These are phyloP conservation scores for Baccha elongata DNA, from an alignment of 2,888 invertebrate species.

Conservation along the genomic window DNA sequence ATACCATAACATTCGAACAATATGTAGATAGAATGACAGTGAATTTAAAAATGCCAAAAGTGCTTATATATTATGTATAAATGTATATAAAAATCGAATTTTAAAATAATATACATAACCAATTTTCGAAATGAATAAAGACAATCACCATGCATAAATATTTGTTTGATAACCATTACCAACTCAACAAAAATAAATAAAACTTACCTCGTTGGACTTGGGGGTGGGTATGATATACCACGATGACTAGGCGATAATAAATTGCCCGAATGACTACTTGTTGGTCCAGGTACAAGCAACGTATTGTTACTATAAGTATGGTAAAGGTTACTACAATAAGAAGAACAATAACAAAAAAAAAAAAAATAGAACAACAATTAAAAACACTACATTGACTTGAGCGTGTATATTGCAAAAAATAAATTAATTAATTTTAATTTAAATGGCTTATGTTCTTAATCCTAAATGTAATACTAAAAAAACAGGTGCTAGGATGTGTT, in stretches of 20 bases:
- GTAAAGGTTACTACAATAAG: slow-evolving; percentile 80
- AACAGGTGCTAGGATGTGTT: not conserved
- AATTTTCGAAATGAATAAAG: slow-evolving; percentile 64
- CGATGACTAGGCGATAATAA: slow-evolving; percentile 85
- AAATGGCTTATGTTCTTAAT: slow-evolving; percentile 14
- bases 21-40: slow-evolving; percentile 29
- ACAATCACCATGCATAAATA: slow-evolving; percentile 56
- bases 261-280: slow-evolving; percentile 81
- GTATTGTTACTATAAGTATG: slow-evolving; percentile 84
- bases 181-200: not conserved
- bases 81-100: not conserved
- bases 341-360: slow-evolving; percentile 70
- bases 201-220: slow-evolving; percentile 86
- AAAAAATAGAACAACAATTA: slow-evolving; percentile 70
- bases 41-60: slow-evolving; percentile 1
- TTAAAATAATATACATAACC: slow-evolving; percentile 24
- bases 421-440: slow-evolving; percentile 15
- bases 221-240: slow-evolving; percentile 92
- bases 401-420: slow-evolving; percentile 54
- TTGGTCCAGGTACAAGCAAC: slow-evolving; percentile 84
- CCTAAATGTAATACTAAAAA: slow-evolving; percentile 28
- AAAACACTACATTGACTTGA: slow-evolving; percentile 70
- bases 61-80: no score
- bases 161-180: slow-evolving; percentile 7
- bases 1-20: slow-evolving; percentile 9